Evolutionary conservation across 2,113 vertebrate genomes (phyloP).

Genomic region (Callocephalon fimbriatum): DNA sequence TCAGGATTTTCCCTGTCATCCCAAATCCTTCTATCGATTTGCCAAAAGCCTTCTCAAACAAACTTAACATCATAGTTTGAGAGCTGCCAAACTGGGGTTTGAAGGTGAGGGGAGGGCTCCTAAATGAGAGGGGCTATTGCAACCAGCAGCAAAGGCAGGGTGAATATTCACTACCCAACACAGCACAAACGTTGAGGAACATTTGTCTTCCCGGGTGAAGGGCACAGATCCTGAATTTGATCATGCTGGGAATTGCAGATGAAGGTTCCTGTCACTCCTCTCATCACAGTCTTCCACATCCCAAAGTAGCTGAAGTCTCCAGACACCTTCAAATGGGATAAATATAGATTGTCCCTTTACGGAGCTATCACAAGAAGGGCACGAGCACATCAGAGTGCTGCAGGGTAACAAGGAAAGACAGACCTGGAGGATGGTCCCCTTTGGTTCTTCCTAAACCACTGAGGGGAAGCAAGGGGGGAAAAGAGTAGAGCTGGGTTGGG

Average conservation of each 20-base stretch:
- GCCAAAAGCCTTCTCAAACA: not conserved
- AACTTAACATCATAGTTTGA: rapidly evolving
- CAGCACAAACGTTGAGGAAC: rapidly evolving
- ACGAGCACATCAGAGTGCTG: rapidly evolving
- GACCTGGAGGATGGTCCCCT: not conserved
- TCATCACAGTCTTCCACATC: not conserved
- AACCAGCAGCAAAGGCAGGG: not conserved
- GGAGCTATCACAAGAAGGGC: not conserved
- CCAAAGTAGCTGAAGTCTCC: not conserved
- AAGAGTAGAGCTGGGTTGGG: not conserved
- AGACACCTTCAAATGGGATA: not conserved
- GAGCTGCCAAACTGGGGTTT: not conserved
- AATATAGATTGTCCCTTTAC: not conserved
- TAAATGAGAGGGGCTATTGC: not conserved
- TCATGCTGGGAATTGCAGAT: not conserved
- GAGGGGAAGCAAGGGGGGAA: not conserved
- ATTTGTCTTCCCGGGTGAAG: not conserved
- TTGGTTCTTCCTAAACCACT: not conserved
- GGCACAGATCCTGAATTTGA: not conserved
- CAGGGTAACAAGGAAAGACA: too few relatives aligned
- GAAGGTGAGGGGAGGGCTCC: not conserved
- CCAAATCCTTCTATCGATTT: not conserved
- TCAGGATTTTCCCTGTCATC: rapidly evolving
- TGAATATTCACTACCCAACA: not conserved
- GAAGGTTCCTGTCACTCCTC: not conserved